Conservation (phyloP, 1,140 invertebrate genomes). For the Pristionchus pacificus region DNA sequence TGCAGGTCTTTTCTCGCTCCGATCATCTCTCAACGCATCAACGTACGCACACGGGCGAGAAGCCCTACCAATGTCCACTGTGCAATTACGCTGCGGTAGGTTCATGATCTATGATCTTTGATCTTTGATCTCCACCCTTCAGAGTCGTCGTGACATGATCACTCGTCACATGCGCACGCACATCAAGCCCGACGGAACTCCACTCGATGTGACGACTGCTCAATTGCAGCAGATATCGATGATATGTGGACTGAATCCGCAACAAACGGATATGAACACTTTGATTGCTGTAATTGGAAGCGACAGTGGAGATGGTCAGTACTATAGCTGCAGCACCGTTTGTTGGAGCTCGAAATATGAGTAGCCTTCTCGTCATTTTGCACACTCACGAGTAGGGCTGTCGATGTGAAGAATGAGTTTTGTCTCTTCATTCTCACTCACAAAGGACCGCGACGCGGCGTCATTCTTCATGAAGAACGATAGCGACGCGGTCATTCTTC, state of each 20-base stretch:
- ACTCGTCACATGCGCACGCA: conserved; percentile 57
- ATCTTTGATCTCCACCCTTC: too few species aligned
- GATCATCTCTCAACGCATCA: conserved; percentile 89
- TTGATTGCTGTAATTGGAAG: neutral
- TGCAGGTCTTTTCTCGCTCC: conserved; percentile 94
- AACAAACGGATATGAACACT: neutral
- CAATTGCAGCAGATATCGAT: neutral
- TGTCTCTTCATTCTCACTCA: too few species aligned
- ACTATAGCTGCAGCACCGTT: neutral
- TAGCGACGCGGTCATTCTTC: too few species aligned
- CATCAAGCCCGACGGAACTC: conserved; percentile 42
- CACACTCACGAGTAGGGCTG: too few species aligned
- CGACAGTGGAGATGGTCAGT: neutral
- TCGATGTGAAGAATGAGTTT: too few species aligned
- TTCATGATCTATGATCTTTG: neutral
- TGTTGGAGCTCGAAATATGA: neutral
- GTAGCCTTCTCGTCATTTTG: too few species aligned
- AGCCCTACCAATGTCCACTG: conserved; percentile 82
- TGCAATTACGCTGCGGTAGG: conserved; percentile 62
- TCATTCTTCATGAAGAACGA: too few species aligned
- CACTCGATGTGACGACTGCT: neutral
- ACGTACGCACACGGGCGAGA: conserved; percentile 86
- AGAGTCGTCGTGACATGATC: conserved; percentile 52
- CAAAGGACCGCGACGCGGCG: too few species aligned
- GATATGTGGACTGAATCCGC: neutral